Evolutionary conservation across 2,113 vertebrate species (phyloP), one percentile per base, ranked within the genome.

Genomic region (Stigmatopora nigra): DNA sequence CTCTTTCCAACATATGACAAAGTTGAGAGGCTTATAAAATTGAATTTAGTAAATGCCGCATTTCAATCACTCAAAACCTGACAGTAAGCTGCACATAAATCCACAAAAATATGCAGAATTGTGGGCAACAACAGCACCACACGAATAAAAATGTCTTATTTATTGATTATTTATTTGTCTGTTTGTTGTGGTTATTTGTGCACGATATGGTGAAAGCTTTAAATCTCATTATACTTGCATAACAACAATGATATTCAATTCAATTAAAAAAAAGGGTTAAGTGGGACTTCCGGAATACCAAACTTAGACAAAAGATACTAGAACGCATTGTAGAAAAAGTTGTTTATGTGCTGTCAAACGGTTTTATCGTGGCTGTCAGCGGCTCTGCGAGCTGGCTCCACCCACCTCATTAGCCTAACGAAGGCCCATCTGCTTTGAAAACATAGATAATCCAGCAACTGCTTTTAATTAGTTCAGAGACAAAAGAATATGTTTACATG

Each of bases 351-450:
- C 7, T 11, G 19, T 12, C 5, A 22, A 22, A 1, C 20, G 31
- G 53, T 31, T 56, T 56, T 31, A 56, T 56, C 22, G 20, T 8
- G 53, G 13, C 51, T 31, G 53, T 56, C 53, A 31, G 53, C 14
- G 22, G 13, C 13, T 15, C 22, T 25, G 20, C 22, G 22, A 56
- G 14, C 22, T 6, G 25, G 53, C 53, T 13, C 22, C 53, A 6
- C 53, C 53, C 53, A 56, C 53, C 25, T 56, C 53, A 56, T 56
- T 56, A 56, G 53, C 53, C 53, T 56, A 25, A 56, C 53, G 22
- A 56, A 56, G 53, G 14, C 22, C 53, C 53, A 56, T 56, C 53
- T 56, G 53, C 53, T 56, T 56, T 56, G 53, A 53, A 19, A 52
- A 20, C 49, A 20, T n/a, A 55, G 22, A 56, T 56, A 56, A 56